phyloP scores from a whole-genome alignment of 2,888 invertebrate genomes.

The Lomographa bimaculata region DNA sequence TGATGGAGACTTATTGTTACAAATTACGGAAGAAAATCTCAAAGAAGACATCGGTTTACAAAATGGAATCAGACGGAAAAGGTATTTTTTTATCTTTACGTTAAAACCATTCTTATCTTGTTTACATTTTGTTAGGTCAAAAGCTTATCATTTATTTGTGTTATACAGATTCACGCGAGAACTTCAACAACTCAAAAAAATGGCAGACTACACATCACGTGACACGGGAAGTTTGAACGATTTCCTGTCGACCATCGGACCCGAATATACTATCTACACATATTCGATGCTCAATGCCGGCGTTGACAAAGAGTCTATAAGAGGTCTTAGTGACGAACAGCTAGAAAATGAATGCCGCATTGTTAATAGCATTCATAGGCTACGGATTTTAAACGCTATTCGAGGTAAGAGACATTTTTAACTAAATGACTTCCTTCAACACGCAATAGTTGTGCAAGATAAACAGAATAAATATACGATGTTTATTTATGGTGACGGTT shows the following conservation, averaged over 20 bases:
- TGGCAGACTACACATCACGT: constrained; percentile 97
- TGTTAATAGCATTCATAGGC: constrained; percentile 96
- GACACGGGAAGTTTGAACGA: constrained; percentile 95
- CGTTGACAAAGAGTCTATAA: constrained; percentile 94
- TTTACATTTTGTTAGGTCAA: no score
- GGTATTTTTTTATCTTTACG: constrained; percentile 68
- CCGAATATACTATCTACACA: constrained; percentile 97
- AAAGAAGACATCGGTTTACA: constrained; percentile 95
- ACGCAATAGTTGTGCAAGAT: constrained; percentile 19
- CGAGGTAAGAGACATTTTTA: constrained; percentile 75
- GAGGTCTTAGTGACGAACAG: constrained; percentile 95
- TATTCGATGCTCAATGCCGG: constrained; percentile 98
- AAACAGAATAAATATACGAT: constrained; percentile 15
- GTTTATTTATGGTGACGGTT: constrained; percentile 26
- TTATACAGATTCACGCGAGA: constrained; percentile 93
- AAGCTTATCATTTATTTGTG: constrained; percentile 2
- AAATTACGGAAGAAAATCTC: constrained; percentile 95
- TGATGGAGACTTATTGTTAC: constrained; percentile 97
- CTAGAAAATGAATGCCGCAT: constrained; percentile 95
- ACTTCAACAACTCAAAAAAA: constrained; percentile 95
- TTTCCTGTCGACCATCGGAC: constrained; percentile 92
- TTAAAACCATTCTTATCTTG: no score
- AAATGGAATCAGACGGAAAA: constrained; percentile 96
- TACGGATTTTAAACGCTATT: constrained; percentile 94
- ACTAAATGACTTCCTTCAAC: constrained; percentile 9